Conservation (phyloP, 2,888 invertebrate species). For the Lasioglossum marginatum region DNA sequence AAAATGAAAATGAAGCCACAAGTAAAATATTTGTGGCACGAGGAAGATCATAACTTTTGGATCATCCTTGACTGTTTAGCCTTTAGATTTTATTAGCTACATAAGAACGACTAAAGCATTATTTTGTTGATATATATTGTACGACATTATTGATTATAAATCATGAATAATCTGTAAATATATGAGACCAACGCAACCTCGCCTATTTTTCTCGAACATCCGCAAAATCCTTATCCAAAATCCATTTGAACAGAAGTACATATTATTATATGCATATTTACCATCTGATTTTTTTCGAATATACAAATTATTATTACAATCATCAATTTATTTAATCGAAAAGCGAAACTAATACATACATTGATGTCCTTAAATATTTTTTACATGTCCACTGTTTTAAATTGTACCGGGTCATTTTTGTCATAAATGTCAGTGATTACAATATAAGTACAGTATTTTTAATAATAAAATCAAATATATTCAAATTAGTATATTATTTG, state of each 20-base stretch:
- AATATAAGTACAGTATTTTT: no score
- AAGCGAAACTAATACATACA: neutral
- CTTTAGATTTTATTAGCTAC: constrained; percentile 77
- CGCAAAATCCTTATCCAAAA: constrained; percentile 2
- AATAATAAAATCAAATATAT: neutral
- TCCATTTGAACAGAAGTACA: neutral
- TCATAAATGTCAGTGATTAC: neutral
- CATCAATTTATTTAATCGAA: neutral
- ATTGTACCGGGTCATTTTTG: no score
- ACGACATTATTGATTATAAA: constrained; percentile 75
- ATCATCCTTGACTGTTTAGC: constrained; percentile 77
- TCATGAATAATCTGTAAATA: constrained; percentile 79
- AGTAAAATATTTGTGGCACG: constrained; percentile 30
- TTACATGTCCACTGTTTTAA: no score
- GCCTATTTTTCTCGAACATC: constrained; percentile 28
- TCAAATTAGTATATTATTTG: neutral
- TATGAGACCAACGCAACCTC: constrained; percentile 71
- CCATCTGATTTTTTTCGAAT: neutral
- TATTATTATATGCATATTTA: neutral
- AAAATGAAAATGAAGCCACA: constrained; percentile 35
- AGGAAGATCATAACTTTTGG: constrained; percentile 69
- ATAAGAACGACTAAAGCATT: constrained; percentile 75
- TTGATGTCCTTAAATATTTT: no score
- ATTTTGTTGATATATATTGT: constrained; percentile 78
- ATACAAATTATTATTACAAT: neutral